phyloP scores from a whole-genome alignment of 2,888 invertebrate genomes.

The Heliconius erato region DNA sequence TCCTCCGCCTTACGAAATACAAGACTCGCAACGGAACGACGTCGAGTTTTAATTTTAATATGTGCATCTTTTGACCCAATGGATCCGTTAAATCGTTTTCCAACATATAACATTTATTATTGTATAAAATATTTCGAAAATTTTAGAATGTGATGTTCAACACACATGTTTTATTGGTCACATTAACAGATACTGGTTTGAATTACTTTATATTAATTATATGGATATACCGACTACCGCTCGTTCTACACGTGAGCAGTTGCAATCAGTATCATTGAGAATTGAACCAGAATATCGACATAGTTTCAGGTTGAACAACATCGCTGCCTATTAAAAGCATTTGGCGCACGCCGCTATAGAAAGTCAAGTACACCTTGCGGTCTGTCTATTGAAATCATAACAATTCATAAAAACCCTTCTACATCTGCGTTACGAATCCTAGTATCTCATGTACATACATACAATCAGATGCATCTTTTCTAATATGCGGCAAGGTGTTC shows the following conservation, averaged over 20 bases:
- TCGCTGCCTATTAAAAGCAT: conserved; percentile 46
- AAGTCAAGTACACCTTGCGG: conserved; percentile 72
- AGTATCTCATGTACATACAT: conserved; percentile 51
- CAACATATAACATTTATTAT: conserved; percentile 39
- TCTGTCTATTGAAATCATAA: conserved; percentile 70
- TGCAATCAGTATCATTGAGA: conserved; percentile 43
- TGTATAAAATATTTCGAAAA: conserved; percentile 34
- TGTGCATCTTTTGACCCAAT: conserved; percentile 48
- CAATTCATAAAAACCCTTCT: conserved; percentile 77
- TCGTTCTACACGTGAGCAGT: conserved; percentile 36
- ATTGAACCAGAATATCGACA: conserved; percentile 49
- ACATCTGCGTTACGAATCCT: conserved; percentile 71
- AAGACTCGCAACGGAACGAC: conserved; percentile 33
- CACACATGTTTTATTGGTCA: conserved; percentile 45
- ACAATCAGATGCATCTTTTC: conserved; percentile 37
- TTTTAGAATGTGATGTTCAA: conserved; percentile 27
- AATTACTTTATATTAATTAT: conserved; percentile 48
- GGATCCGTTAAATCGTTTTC: conserved; percentile 43
- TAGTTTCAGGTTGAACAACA: conserved; percentile 49
- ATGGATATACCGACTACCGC: conserved; percentile 41
- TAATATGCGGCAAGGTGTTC: conserved; percentile 65
- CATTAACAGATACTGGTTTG: conserved; percentile 42
- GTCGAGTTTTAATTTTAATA: conserved; percentile 45
- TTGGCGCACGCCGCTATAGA: conserved; percentile 67
- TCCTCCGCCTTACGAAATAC: conserved; percentile 41